Evolutionary conservation across 2,797 vertebrate species (phyloP), one percentile per base, ranked within the genome.

Genomic region (Crenichthys baileyi): DNA sequence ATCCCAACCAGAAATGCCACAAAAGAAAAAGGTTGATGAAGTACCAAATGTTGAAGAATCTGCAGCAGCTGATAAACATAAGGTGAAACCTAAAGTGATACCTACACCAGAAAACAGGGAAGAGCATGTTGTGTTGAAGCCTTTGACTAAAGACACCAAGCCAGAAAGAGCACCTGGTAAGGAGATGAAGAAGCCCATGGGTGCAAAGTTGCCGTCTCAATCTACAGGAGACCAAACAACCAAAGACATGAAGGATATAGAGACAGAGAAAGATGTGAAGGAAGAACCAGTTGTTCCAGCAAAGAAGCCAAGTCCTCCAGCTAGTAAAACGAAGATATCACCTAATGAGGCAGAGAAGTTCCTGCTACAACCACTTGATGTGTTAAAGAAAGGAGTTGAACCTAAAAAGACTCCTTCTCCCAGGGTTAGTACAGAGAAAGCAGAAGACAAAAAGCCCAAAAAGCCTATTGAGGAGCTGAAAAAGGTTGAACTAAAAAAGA

Each of bases 401-500:
- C 72, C 76, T 3, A 90, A 87, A 76, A 90, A 87, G 77, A 89
- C 85, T 55, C 77, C 81, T 26, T 80, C 86, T 0, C 73, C 88
- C 18, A 53, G 20, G 78, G 63, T 29, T 1, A 20, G 24, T 9
- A 70, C 61, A 74, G 85, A 85, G 4, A 79, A 83, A 31, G 41
- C n/a, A 0, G 85, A 76, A 55, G 83, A 83, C 26, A 75, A 80
- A 36, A 91, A 75, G 31, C 1, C 77, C 7, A 29, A 60, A 50
- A 93, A 90, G 76, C 83, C 86, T n/a, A 31, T 87, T 24, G 87
- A 92, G 65, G 80, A 90, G 46, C 83, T 91, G 68, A 91, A 90
- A 53, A 92, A 78, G 16, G 73, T 81, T 9, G 88, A 94, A 60
- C 76, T 90, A 1, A 94, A 91, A 83, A 94, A 92, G 87, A 91